Evolutionary conservation across 2,113 vertebrate genomes (phyloP).

Genomic region (Seriola quinqueradiata): DNA sequence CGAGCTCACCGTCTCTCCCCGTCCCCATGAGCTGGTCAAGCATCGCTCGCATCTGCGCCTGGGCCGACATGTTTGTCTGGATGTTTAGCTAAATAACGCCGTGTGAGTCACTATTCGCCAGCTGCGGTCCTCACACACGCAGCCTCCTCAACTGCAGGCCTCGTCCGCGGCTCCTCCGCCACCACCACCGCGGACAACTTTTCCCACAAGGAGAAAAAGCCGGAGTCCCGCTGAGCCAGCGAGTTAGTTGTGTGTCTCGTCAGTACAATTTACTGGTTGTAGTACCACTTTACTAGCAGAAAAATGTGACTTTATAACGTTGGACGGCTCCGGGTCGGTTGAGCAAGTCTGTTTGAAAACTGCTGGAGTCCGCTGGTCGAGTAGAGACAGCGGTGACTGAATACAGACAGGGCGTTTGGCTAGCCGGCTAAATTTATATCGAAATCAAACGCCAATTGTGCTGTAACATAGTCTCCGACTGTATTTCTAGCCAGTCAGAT

Average conservation of each 20-base stretch:
- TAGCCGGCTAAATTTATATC: neutral
- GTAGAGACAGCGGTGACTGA: slow-evolving; percentile 44
- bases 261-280: neutral
- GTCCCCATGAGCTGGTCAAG: slow-evolving; percentile 99
- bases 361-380: slow-evolving; percentile 49
- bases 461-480: slow-evolving; percentile 23
- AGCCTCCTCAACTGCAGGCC: slow-evolving; percentile 69
- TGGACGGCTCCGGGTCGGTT: slow-evolving; percentile 42
- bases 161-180: slow-evolving; percentile 44
- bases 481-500: slow-evolving; percentile 26
- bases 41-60: slow-evolving; percentile 99
- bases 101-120: slow-evolving; percentile 55
- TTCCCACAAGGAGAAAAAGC: slow-evolving; percentile 33
- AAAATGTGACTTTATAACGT: slow-evolving; percentile 53
- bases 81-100: slow-evolving; percentile 16
- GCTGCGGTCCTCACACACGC: slow-evolving; percentile 67
- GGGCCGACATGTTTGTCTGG: slow-evolving; percentile 91
- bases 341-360: slow-evolving; percentile 71
- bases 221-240: slow-evolving; percentile 3
- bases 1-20: slow-evolving; percentile 93
- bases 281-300: slow-evolving; percentile 17
- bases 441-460: neutral
- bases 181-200: slow-evolving; percentile 56
- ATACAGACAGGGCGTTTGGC: slow-evolving; percentile 27
- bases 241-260: neutral